Evolutionary conservation across 1,140 invertebrate species (phyloP).

Genomic region (Asbolus verrucosus): DNA sequence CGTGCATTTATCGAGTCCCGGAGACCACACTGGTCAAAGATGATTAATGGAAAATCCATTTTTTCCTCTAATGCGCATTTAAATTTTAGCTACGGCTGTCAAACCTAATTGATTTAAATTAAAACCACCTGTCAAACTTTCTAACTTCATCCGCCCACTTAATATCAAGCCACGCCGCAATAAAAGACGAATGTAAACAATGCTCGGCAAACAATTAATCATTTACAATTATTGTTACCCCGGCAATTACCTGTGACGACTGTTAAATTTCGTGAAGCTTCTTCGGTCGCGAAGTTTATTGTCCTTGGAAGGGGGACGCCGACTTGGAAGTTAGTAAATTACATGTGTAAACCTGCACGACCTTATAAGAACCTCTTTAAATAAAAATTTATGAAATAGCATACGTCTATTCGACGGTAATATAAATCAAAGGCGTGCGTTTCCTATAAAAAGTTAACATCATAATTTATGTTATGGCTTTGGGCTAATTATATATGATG

Average conservation of each 20-base stretch:
- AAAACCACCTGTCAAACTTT: constrained; percentile 50
- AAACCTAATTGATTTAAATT: constrained; percentile 53
- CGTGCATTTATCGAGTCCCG: neutral
- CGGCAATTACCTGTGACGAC: no score
- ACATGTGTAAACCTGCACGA: constrained; percentile 40
- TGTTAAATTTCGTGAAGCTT: no score
- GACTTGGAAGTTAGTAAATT: constrained; percentile 18
- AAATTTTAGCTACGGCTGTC: constrained; percentile 51
- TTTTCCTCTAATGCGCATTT: constrained; percentile 48
- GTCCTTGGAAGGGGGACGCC: neutral
- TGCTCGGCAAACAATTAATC: constrained; percentile 18
- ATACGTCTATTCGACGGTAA: constrained; percentile 46
- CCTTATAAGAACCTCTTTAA: constrained; percentile 45
- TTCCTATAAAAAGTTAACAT: constrained; percentile 62
- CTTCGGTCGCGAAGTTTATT: neutral
- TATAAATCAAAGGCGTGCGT: constrained; percentile 59
- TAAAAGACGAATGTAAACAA: constrained; percentile 30
- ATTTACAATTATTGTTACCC: neutral
- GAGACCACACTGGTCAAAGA: constrained; percentile 32
- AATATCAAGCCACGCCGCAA: constrained; percentile 20
- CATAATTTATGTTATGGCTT: constrained; percentile 62
- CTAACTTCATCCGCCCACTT: constrained; percentile 48
- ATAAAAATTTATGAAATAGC: constrained; percentile 46
- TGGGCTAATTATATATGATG: constrained; percentile 63
- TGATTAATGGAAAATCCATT: constrained; percentile 49